phyloP scores from a whole-genome alignment of 2,113 vertebrate species.

The Chelonoidis abingdonii region DNA sequence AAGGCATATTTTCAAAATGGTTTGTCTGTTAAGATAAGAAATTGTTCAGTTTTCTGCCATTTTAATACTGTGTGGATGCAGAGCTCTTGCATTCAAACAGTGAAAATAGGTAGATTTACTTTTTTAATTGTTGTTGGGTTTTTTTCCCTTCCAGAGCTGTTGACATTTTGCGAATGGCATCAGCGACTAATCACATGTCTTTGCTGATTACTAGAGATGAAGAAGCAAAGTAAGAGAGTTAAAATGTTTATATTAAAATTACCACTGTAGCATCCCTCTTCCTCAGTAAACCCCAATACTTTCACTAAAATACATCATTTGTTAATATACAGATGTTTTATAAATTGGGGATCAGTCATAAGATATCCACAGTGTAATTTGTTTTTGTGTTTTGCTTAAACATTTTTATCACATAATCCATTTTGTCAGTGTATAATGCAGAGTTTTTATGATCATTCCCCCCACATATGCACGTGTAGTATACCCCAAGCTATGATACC shows the following conservation, averaged over 20 bases:
- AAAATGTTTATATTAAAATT: not conserved
- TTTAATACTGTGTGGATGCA: not conserved
- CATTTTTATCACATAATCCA: not conserved
- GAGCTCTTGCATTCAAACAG: not conserved
- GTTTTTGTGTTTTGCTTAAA: not conserved
- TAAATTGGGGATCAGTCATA: not conserved
- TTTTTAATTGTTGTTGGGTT: not conserved
- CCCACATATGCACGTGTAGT: not conserved
- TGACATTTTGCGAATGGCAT: constrained; percentile 87
- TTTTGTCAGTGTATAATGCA: not conserved
- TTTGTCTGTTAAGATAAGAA: not conserved
- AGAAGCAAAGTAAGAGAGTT: constrained; percentile 82
- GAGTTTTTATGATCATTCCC: not conserved
- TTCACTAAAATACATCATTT: not conserved
- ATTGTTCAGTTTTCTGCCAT: not conserved
- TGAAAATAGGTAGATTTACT: not conserved
- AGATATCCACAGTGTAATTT: not conserved
- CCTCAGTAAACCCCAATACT: not conserved
- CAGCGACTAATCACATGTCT: constrained; percentile 88
- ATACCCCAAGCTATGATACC: not conserved
- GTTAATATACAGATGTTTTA: not conserved
- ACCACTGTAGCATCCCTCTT: not conserved
- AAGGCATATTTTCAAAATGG: not conserved
- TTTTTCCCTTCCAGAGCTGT: constrained; percentile 81
- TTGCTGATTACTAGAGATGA: constrained; percentile 86